Evolutionary conservation across 2,888 invertebrate species (phyloP).

Genomic region (Rhagophthalmus giganteus): DNA sequence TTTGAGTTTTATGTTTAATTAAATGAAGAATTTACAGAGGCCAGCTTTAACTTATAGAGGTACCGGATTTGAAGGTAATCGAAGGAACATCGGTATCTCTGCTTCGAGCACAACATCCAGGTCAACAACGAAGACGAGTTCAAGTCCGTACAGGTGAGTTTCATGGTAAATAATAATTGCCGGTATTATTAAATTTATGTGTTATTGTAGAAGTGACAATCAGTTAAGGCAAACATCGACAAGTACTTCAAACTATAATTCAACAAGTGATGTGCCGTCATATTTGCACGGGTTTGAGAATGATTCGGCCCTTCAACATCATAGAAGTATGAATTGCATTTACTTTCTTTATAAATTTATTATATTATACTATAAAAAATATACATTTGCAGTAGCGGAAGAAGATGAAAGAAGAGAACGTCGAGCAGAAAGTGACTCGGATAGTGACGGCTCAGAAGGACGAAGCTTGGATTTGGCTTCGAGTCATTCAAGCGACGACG

Average conservation of each 20-base stretch:
- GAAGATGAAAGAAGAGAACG: conserved; percentile 45
- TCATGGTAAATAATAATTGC: neutral
- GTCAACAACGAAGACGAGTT: conserved; percentile 92
- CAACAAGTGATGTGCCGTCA: conserved; percentile 75
- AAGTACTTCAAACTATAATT: conserved; percentile 86
- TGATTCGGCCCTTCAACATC: conserved; percentile 60
- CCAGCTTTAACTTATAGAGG: conserved; percentile 82
- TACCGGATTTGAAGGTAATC: conserved; percentile 64
- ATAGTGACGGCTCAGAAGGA: conserved; percentile 77
- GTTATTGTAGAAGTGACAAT: conserved; percentile 71
- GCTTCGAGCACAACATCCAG: conserved; percentile 93
- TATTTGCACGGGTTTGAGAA: conserved; percentile 69
- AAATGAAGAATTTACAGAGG: conserved; percentile 63
- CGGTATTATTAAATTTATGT: too few relatives aligned
- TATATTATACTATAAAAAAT: too few relatives aligned
- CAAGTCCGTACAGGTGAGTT: conserved; percentile 81
- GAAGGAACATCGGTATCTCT: conserved; percentile 87
- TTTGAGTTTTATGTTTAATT: neutral
- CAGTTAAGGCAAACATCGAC: conserved; percentile 83
- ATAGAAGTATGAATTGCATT: conserved; percentile 22
- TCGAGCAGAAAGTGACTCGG: conserved; percentile 66
- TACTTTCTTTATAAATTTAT: too few relatives aligned
- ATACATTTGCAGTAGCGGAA: conserved; percentile 41
- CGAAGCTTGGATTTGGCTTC: conserved; percentile 89
- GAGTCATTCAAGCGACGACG: conserved; percentile 93